Evolutionary conservation across 2,113 vertebrate genomes (phyloP).

Genomic region (Collichthys lucidus): DNA sequence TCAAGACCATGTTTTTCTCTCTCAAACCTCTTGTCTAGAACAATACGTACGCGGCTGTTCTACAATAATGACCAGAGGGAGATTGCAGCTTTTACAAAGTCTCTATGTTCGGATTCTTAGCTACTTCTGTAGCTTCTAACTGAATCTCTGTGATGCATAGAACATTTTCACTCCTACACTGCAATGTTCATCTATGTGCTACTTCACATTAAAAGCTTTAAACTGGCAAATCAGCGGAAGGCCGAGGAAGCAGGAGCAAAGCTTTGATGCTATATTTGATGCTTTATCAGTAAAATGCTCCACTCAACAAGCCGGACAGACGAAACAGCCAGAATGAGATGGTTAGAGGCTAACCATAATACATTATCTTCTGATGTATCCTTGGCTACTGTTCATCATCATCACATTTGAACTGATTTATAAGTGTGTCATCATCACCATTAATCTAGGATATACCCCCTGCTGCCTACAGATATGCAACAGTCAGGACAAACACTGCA

Average conservation of each 20-base stretch:
- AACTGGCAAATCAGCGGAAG: not conserved
- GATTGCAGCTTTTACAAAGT: not conserved
- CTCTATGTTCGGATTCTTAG: not conserved
- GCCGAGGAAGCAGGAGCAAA: not conserved
- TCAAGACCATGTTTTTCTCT: not conserved
- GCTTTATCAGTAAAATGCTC: not conserved
- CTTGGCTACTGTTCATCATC: not conserved
- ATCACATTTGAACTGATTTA: not conserved
- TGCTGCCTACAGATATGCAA: not conserved
- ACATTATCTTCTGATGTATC: not conserved
- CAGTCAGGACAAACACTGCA: not conserved
- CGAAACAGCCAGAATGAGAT: not conserved
- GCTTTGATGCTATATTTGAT: too few relatives aligned
- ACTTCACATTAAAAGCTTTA: not conserved
- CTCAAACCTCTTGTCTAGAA: not conserved
- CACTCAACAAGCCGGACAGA: not conserved
- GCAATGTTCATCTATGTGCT: not conserved
- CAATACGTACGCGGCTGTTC: too few relatives aligned
- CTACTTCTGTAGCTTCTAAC: not conserved
- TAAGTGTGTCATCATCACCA: constrained; percentile 1
- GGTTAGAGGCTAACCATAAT: not conserved
- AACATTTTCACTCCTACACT: not conserved
- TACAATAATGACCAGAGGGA: not conserved
- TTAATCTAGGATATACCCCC: not conserved
- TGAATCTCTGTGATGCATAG: not conserved